These are phyloP conservation scores for Tyria jacobaeae DNA, from an alignment of 2,888 invertebrate genomes.

Conservation along the genomic window DNA sequence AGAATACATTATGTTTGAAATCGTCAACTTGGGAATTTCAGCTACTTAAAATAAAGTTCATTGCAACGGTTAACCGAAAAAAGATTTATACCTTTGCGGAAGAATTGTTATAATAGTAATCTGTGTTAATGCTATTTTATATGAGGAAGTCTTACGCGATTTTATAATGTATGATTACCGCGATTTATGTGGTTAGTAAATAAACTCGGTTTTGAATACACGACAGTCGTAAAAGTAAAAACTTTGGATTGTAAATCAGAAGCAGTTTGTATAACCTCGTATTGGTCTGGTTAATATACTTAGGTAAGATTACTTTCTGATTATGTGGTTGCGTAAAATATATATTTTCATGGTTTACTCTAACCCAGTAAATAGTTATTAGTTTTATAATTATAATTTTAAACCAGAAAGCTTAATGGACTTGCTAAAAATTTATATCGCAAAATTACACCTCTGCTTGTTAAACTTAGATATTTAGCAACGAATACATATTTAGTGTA, in stretches of 20 bases:
- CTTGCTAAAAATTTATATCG: not conserved
- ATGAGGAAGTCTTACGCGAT: constrained; percentile 39
- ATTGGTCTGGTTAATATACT: not conserved
- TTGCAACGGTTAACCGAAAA: constrained; percentile 25
- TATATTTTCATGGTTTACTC: not conserved
- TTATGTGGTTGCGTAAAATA: not conserved
- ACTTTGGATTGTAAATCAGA: constrained; percentile 16
- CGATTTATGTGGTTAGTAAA: constrained; percentile 41
- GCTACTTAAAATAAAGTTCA: constrained; percentile 27
- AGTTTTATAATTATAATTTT: not conserved
- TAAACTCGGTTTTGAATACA: constrained; percentile 33
- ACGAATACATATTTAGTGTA: too few species aligned
- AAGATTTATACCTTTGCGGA: constrained; percentile 46
- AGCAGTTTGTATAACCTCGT: constrained; percentile 21
- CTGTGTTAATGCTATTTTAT: constrained; percentile 38
- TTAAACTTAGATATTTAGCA: too few species aligned
- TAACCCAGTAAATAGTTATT: too few species aligned
- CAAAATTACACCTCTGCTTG: too few species aligned
- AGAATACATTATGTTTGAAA: constrained; percentile 18
- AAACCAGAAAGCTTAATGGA: not conserved
- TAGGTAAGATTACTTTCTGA: not conserved
- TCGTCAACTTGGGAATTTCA: constrained; percentile 19
- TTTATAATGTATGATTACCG: constrained; percentile 33
- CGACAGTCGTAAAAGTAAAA: constrained; percentile 8
- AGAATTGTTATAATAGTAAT: constrained; percentile 37